Evolutionary conservation across 2,797 vertebrate genomes (phyloP).

Genomic region (Carapus acus): DNA sequence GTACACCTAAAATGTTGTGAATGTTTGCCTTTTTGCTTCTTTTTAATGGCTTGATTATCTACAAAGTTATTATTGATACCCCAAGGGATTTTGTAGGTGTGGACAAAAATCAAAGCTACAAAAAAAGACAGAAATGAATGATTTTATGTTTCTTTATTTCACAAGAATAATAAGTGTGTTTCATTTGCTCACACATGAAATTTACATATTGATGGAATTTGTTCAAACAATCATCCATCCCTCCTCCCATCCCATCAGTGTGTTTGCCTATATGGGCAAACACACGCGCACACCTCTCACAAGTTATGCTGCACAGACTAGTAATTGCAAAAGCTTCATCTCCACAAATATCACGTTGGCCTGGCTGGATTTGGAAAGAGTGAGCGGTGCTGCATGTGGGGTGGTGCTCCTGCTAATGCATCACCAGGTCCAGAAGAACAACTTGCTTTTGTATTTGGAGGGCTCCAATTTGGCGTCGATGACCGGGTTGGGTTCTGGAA

Average conservation of each 20-base stretch:
- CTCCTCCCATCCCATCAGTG: slow-evolving; percentile 45
- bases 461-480: slow-evolving; percentile 83
- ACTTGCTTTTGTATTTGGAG: slow-evolving; percentile 78
- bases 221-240: slow-evolving; percentile 30
- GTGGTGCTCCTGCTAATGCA: slow-evolving; percentile 18
- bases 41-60: no score
- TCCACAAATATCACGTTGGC: slow-evolving; percentile 9
- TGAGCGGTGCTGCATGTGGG: slow-evolving; percentile 27
- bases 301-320: slow-evolving; percentile 1
- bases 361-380: slow-evolving; percentile 47
- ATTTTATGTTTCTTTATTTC: slow-evolving; percentile 60
- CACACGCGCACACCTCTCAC: not conserved
- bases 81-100: no score
- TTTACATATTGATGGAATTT: slow-evolving; percentile 58
- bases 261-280: slow-evolving; percentile 49
- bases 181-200: slow-evolving; percentile 56
- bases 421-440: slow-evolving; percentile 89
- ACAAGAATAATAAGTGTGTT: slow-evolving; percentile 59
- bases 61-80: no score
- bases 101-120: no score
- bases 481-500: slow-evolving; percentile 81
- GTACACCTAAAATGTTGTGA: no score
- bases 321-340: no score
- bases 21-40: no score
- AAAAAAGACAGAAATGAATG: no score